Evolutionary conservation across 2,888 invertebrate species (phyloP), one percentile per base, ranked within the genome.

Genomic region (Spilosoma lubricipeda): DNA sequence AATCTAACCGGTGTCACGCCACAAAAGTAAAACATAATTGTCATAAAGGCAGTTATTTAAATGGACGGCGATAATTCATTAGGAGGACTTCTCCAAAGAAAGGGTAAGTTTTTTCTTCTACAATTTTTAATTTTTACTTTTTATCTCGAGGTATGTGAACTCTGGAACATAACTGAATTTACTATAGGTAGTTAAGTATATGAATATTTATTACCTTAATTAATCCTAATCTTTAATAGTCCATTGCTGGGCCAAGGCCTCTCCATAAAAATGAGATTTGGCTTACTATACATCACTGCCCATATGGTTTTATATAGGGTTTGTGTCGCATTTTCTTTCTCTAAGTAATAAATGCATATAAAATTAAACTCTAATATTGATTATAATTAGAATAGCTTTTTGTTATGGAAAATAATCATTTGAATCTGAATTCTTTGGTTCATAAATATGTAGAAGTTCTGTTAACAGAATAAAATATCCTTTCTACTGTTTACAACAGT

Each of bases 1-100:
- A 48, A 70, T 68, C 48, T 42, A 79, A 79, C 78, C 66, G 69
- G 74, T 81, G 73, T 77, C 59, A 27, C 27, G 63, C 63, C 63
- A 30, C 63, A 27, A 18, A 63, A 30, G 30, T 63, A 30, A 63
- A 15, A 18, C 30, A 30, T 30, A 27, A 63, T 63, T 18, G 30
- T 63, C 30, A 30, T 18, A 30, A 30, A 63, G 30, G 63, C 63
- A 63, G 63, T 30, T 63, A 30, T 30, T 30, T 7, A 72, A 71
- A 82, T 82, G 82, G 72, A 74, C 39, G 75, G 70, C 67, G 77
- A 84, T 36, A 84, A 82, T 70, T 75, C 76, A 72, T 68, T 74
- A 67, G 75, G 73, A 67, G 75, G 73, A 66, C 75, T 84, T 9
- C 71, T 82, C 13, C 45, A n/a, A 30, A 18, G 48, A 30, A 72